A percentile compares a stretch with the other conserved stretches of the same genome.
Evolutionary conservation across 2,797 vertebrate species (phyloP).

Genomic region (Phyllotis vaccarum): DNA sequence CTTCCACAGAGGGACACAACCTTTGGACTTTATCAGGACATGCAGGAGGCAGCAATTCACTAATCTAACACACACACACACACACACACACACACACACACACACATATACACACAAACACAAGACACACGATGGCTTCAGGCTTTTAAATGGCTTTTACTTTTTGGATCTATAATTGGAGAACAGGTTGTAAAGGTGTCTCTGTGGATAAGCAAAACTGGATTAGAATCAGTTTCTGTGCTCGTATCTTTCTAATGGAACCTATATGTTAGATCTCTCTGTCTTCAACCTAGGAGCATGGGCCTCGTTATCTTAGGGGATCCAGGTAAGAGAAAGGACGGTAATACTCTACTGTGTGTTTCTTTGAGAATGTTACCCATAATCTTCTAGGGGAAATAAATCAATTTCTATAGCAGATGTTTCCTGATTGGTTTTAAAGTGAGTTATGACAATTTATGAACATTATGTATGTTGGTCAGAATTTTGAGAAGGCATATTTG

Average conservation of each 20-base stretch:
- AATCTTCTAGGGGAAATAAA: background rate
- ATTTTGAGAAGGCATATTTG: slow-evolving; percentile 4
- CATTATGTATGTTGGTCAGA: background rate
- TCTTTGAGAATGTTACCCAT: slow-evolving; percentile 11
- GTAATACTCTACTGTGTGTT: background rate
- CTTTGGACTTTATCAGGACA: slow-evolving; percentile 81
- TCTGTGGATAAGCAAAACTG: slow-evolving; percentile 11
- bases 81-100: background rate
- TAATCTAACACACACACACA: slow-evolving; percentile 65
- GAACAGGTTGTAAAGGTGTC: background rate
- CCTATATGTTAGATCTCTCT: slow-evolving; percentile 24
- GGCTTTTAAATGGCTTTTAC: slow-evolving; percentile 64
- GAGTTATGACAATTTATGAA: background rate
- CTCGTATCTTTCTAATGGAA: slow-evolving; percentile 11
- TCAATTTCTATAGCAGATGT: slow-evolving; percentile 6
- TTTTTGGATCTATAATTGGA: background rate
- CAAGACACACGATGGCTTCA: background rate
- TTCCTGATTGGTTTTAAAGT: slow-evolving; percentile 55
- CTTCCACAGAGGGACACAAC: slow-evolving; percentile 76
- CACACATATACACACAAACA: slow-evolving; percentile 6
- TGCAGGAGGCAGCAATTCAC: slow-evolving; percentile 62
- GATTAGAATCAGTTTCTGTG: slow-evolving; percentile 37
- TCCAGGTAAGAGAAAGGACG: slow-evolving; percentile 71
- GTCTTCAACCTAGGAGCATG: slow-evolving; percentile 59
- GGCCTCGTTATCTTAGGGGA: slow-evolving; percentile 31